A percentile compares a stretch with the other conserved stretches of the same genome.
These are phyloP conservation scores for Brevimyrus niger DNA, from an alignment of 2,113 vertebrate species.

Conservation along the genomic window DNA sequence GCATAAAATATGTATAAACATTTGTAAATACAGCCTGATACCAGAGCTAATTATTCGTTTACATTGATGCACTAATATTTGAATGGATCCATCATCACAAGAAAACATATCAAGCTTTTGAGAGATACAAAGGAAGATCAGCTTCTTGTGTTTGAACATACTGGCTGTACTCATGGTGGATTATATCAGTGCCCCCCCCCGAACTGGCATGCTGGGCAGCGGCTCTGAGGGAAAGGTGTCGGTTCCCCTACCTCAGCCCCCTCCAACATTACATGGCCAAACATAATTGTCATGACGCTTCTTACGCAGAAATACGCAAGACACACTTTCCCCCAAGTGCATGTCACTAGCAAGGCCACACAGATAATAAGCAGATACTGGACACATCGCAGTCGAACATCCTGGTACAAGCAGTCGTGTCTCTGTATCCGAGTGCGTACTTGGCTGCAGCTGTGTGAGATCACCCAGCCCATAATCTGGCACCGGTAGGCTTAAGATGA, in stretches of 20 bases:
- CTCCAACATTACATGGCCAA: background rate
- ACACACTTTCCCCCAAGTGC: background rate
- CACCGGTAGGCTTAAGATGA: background rate
- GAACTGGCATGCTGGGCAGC: background rate
- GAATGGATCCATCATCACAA: background rate
- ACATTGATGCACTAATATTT: background rate
- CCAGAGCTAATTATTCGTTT: background rate
- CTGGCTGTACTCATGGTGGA: background rate
- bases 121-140: background rate
- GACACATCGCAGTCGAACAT: background rate
- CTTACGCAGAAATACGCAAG: background rate
- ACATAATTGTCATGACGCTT: background rate
- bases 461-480: background rate
- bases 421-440: background rate
- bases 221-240: background rate
- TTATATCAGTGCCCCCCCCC: background rate
- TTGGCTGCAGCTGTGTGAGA: background rate
- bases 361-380: background rate
- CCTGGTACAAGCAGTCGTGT: background rate
- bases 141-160: background rate
- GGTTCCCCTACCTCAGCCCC: background rate
- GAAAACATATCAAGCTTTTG: background rate
- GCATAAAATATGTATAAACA: background rate
- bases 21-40: background rate
- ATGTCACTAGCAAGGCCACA: background rate